Evolutionary conservation across 1,140 invertebrate species (phyloP).

Genomic region (Leucophenga varia): DNA sequence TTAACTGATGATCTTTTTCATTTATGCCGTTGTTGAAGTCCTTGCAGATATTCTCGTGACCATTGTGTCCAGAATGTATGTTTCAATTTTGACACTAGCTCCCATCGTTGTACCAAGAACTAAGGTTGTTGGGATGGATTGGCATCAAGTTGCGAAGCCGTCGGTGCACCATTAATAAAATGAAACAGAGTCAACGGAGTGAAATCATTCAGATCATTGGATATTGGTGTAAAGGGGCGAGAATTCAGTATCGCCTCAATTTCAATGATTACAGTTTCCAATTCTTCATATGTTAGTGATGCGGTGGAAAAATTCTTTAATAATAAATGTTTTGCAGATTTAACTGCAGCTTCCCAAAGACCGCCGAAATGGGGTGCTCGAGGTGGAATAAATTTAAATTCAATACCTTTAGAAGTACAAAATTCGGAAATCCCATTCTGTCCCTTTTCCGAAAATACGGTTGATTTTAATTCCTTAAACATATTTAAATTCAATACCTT

Average conservation of each 20-base stretch:
- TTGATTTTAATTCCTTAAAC: too few species aligned
- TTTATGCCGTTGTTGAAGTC: slow-evolving; percentile 40
- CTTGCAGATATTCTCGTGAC: slow-evolving; percentile 28
- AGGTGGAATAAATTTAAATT: slow-evolving; percentile 30
- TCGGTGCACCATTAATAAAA: slow-evolving; percentile 44
- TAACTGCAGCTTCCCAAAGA: too few species aligned
- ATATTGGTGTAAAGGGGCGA: slow-evolving; percentile 22
- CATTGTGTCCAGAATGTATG: slow-evolving; percentile 39
- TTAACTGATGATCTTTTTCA: slow-evolving; percentile 24
- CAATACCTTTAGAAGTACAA: slow-evolving; percentile 10
- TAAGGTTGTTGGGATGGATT: too few species aligned
- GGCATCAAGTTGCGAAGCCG: too few species aligned
- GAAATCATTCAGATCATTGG: slow-evolving; percentile 27
- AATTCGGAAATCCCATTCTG: too few species aligned
- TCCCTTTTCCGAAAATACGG: too few species aligned
- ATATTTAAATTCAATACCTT: too few species aligned
- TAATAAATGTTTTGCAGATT: slow-evolving; percentile 37
- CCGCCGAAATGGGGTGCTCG: slow-evolving; percentile 36
- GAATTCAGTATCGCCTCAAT: slow-evolving; percentile 19
- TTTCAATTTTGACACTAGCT: too few species aligned
- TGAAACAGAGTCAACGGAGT: slow-evolving; percentile 38
- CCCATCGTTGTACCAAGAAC: too few species aligned
- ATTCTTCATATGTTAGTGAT: slow-evolving; percentile 23
- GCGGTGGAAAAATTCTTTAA: slow-evolving; percentile 15
- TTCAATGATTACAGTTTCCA: slow-evolving; percentile 15